Conservation (phyloP, 2,113 vertebrate species). For the Campylorhamphus procurvoides region DNA sequence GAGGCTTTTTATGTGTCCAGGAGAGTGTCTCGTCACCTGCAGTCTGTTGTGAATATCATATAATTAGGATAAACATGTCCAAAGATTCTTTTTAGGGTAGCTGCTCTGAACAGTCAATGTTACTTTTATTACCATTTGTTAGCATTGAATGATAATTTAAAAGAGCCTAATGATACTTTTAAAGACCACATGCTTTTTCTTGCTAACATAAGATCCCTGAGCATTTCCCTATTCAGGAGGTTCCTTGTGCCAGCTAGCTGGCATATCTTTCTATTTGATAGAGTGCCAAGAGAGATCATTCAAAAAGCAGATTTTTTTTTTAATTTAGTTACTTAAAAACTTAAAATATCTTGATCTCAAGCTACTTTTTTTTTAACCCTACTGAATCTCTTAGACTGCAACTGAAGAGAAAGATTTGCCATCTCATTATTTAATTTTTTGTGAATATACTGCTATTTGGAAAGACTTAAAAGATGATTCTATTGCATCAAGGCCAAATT, state of each 20-base stretch:
- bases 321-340: neutral
- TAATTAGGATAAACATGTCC: neutral
- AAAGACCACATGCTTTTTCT: neutral
- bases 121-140: neutral
- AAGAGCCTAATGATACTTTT: neutral
- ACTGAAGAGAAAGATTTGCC: neutral
- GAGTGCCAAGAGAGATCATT: neutral
- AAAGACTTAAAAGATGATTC: neutral
- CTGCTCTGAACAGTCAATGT: neutral
- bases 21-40: neutral
- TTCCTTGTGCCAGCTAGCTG: neutral
- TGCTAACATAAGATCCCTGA: neutral
- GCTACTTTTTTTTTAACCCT: neutral
- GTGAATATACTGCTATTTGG: neutral
- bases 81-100: neutral
- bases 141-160: neutral
- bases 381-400: neutral
- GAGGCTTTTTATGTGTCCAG: neutral
- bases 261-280: neutral
- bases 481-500: neutral
- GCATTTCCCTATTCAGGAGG: neutral
- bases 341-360: neutral
- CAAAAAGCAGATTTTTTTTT: neutral
- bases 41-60: neutral
- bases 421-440: neutral